Conservation (phyloP, 2,888 invertebrate species). For the Tanypteryx hageni region DNA sequence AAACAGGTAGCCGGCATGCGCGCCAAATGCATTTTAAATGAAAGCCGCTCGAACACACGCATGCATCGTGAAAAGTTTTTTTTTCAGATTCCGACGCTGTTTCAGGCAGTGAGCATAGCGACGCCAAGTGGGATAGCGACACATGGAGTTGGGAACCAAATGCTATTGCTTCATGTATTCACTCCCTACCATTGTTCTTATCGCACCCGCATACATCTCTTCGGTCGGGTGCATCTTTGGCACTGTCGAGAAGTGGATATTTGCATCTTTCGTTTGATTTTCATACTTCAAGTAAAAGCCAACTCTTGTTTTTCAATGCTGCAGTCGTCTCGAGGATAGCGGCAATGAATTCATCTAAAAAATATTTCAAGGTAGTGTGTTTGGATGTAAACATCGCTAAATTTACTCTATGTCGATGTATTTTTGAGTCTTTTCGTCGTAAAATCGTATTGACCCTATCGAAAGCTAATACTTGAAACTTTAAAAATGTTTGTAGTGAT, state of each 20-base stretch:
- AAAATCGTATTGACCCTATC: too few relatives aligned
- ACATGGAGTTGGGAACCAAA: conserved; percentile 20
- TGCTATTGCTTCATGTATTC: conserved; percentile 20
- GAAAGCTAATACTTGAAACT: too few relatives aligned
- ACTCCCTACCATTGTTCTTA: background rate
- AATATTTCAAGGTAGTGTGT: background rate
- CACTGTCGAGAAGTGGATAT: background rate
- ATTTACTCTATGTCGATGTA: background rate
- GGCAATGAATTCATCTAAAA: conserved; percentile 10
- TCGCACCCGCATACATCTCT: conserved; percentile 16
- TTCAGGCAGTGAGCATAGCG: background rate
- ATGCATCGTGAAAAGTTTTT: background rate
- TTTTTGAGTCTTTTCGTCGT: too few relatives aligned
- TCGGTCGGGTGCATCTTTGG: conserved; percentile 25
- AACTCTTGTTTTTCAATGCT: conserved; percentile 20
- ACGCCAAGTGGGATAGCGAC: conserved; percentile 30
- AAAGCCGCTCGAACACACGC: background rate
- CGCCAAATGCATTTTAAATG: background rate
- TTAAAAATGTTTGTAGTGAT: too few relatives aligned
- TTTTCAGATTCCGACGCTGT: background rate
- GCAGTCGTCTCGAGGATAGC: background rate
- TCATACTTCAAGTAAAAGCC: conserved; percentile 32
- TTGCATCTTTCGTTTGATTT: conserved; percentile 28
- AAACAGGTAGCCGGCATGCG: background rate
- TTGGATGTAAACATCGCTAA: background rate